Base-by-base conservation (phyloP, 2,888 invertebrate species). In the Plebejus argus region DNA sequence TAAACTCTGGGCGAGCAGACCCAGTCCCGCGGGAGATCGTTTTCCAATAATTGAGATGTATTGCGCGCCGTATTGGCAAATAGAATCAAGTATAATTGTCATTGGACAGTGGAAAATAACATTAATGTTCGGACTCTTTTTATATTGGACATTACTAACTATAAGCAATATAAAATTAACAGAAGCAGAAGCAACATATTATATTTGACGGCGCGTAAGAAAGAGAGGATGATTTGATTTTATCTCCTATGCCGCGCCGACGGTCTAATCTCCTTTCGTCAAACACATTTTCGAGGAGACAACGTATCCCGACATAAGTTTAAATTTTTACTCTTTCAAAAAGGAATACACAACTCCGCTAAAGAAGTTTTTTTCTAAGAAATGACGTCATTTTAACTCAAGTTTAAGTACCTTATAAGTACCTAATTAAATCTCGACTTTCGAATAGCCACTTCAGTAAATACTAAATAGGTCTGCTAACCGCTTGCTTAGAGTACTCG, bases 21-120 rank as follows among this genome's bases (percentile, higher is more conserved):
- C 33, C 10, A 28, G 66, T 66, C 66, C 66, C 66, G 12, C 18
- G 18, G 7, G 66, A 28, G 28, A 66, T 66, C 15, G 66, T 66
- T 66, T 66, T 66, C 66, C 66, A 15, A 66, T 66, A 66, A 66
- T 66, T 66, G 28, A 28, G 66, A 66, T 18, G 28, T 66, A 66
- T 66, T 66, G 66, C 66, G 28, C 66, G 28, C 66, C 3, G 66
- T 66, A 33, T 18, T 15, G 66, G 66, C 28, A 15, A 66, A 66
- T 66, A 66, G 33, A 66, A 66, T 66, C 28, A 6, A 66, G 66
- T 66, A 33, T 66, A 66, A 66, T 66, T 66, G 28, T 28, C 66
- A 66, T 18, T 66, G 66, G 66, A 28, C 18, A 6, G 66, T 66
- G 18, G 66, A 33, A 33, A 66, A 66, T 28, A 28, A 66, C 66